phyloP scores from a whole-genome alignment of 2,797 vertebrate genomes.

The Clamator glandarius region DNA sequence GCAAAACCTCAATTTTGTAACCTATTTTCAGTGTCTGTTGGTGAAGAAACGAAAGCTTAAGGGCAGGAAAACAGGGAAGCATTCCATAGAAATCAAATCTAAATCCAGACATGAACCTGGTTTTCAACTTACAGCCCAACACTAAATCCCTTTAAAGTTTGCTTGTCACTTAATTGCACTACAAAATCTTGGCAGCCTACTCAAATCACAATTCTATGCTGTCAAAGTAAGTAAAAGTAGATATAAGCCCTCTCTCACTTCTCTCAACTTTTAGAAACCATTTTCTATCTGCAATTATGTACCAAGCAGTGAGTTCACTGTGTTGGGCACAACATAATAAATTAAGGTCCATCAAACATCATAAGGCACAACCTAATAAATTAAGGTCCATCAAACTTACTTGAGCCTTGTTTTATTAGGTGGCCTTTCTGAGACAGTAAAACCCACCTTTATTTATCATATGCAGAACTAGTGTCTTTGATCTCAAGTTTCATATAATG shows the following conservation, averaged over 20 bases:
- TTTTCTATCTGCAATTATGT: constrained; percentile 56
- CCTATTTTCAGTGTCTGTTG: not conserved
- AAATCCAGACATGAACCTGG: constrained; percentile 48
- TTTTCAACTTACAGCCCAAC: constrained; percentile 38
- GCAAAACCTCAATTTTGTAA: not conserved
- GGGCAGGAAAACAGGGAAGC: constrained; percentile 15
- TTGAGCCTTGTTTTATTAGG: not conserved
- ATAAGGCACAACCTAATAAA: not conserved
- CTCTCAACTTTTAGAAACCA: constrained; percentile 46
- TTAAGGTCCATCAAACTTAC: not conserved
- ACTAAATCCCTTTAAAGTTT: constrained; percentile 59
- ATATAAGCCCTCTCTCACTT: constrained; percentile 4
- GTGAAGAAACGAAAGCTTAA: constrained; percentile 24
- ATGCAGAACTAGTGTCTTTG: not conserved
- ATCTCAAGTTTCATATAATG: constrained; percentile 8
- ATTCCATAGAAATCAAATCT: constrained; percentile 45
- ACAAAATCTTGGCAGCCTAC: constrained; percentile 40
- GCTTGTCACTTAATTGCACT: constrained; percentile 59
- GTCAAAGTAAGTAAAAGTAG: constrained; percentile 54
- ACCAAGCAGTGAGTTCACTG: not conserved
- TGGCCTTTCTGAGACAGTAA: not conserved
- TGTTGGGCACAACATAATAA: not conserved
- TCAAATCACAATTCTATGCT: constrained; percentile 44
- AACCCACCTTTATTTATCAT: constrained; percentile 6
- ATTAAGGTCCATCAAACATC: constrained; percentile 11